These are phyloP conservation scores for Seira sanloemensis DNA, from an alignment of 2,888 invertebrate genomes.

Conservation along the genomic window DNA sequence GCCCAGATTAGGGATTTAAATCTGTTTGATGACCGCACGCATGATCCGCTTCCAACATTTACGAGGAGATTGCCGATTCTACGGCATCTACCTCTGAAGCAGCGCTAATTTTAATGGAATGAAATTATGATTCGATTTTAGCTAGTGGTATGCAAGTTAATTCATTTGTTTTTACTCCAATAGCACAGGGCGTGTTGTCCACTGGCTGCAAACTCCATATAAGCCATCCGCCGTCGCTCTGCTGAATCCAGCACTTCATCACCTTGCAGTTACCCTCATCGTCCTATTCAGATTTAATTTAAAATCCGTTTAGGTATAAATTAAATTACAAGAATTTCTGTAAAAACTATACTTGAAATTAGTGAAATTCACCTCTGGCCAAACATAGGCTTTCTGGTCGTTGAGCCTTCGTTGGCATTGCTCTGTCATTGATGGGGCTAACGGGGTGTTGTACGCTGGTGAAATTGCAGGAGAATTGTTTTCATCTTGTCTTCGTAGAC, in stretches of 20 bases:
- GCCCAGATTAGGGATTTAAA: not conserved
- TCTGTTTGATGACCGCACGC: constrained; percentile 16
- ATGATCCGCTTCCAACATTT: constrained; percentile 8
- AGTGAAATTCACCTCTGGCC: constrained; percentile 16
- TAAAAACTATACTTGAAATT: no score
- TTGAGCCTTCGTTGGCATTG: constrained; percentile 41
- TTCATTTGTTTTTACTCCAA: no score
- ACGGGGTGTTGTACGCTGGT: constrained; percentile 21
- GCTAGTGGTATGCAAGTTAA: no score
- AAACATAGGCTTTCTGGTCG: constrained; percentile 26
- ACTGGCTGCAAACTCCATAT: constrained; percentile 43
- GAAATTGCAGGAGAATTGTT: not conserved
- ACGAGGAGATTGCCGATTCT: not conserved
- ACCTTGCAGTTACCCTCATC: constrained; percentile 36
- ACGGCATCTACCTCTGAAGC: constrained; percentile 50
- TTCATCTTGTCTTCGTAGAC: constrained; percentile 44
- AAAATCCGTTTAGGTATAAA: no score
- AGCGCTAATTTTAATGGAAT: no score
- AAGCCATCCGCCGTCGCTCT: constrained; percentile 14
- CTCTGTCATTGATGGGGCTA: constrained; percentile 54
- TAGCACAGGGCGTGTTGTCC: constrained; percentile 56
- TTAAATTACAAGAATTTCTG: no score
- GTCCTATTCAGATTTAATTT: constrained; percentile 14
- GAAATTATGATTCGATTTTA: no score
- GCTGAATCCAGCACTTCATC: constrained; percentile 33